Evolutionary conservation across 2,797 vertebrate genomes (phyloP), one percentile per base, ranked within the genome.

Genomic region (Lagocephalus sceleratus): DNA sequence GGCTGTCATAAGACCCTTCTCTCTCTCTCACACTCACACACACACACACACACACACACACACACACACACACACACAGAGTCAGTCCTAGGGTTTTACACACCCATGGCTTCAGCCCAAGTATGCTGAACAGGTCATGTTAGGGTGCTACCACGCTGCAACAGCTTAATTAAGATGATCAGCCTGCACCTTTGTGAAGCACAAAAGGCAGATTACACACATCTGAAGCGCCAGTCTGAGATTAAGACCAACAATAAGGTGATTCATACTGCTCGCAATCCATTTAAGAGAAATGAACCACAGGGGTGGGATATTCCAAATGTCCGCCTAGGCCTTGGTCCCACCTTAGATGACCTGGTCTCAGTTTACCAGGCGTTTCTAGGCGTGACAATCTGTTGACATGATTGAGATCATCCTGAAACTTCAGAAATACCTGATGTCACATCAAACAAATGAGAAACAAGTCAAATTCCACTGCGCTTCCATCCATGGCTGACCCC

Each of bases 111-210:
- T n/a, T n/a, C n/a, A n/a, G n/a, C n/a, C n/a, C 1, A 35, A 3
- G 32, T 14, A 35, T 35, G 32, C 4, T 14, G 32, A 29, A 11
- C 29, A 29, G 29, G 29, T 11, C 29, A 11, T 29, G 29, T 8
- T 29, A 29, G 29, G 6, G 7, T 10, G 5, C 32, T 14, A 5
- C 4, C 32, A 3, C 7, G 22, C 43, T 2, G 15, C 21, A 71
- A 75, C 22, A 64, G 64, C 69, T 76, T 66, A 67, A 76, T 76
- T 74, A 79, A 56, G 61, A 65, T 66, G 67, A 78, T 70, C 72
- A 74, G 53, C 57, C 60, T 20, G 43, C 58, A 61, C 53, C 29
- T 57, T 45, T 22, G 26, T 63, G 76, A 59, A 38, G 71, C 63
- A 71, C 66, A 73, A 73, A 73, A 57, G 60, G 48, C 26, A 60